Evolutionary conservation across 2,113 vertebrate species (phyloP).

Genomic region (Rhipidura dahli): DNA sequence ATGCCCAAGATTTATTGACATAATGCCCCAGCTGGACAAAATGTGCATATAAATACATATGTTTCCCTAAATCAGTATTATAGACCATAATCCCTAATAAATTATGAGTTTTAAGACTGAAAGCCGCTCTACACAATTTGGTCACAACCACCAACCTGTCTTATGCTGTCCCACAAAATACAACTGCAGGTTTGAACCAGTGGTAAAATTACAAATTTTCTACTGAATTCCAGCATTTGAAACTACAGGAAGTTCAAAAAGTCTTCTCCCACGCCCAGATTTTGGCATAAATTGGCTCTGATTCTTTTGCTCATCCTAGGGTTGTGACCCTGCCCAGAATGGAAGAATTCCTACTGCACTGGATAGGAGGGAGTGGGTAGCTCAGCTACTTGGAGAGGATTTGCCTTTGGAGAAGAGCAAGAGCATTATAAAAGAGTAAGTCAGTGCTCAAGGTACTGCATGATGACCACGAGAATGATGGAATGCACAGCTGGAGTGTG

Average conservation of each 20-base stretch:
- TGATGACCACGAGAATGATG: background rate
- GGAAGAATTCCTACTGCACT: background rate
- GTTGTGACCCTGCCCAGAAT: background rate
- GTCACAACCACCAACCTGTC: background rate
- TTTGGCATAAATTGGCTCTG: background rate
- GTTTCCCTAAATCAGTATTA: background rate
- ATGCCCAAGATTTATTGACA: background rate
- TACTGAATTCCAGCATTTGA: background rate
- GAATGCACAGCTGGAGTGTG: background rate
- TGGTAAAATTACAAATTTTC: background rate
- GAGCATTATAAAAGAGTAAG: background rate
- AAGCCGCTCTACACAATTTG: background rate
- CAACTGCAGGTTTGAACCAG: background rate
- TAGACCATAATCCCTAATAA: background rate
- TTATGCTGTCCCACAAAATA: accelerated
- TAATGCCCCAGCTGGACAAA: background rate
- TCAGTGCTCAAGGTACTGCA: background rate
- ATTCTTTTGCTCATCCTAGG: background rate
- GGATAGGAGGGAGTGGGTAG: background rate
- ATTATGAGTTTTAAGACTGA: background rate
- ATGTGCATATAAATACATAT: background rate
- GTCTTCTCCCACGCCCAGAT: background rate
- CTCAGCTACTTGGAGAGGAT: background rate
- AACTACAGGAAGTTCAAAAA: background rate
- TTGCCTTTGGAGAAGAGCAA: background rate